Conservation (phyloP, 2,113 vertebrate genomes). For the Spizaetus ornatus region DNA sequence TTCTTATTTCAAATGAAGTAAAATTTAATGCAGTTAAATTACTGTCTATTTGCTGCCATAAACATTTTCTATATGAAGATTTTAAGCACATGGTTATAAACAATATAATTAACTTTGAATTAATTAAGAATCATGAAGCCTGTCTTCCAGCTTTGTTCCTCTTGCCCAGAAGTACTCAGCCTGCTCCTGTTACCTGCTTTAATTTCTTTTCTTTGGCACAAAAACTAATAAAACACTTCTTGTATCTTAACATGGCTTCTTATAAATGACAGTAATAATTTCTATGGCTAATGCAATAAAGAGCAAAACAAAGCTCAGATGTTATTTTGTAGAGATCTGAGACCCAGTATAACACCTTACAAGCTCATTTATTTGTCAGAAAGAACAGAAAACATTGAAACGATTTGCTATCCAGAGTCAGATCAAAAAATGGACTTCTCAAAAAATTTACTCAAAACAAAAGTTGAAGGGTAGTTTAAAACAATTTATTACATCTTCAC, state of each 20-base stretch:
- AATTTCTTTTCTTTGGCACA: not conserved
- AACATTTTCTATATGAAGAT: constrained; percentile 76
- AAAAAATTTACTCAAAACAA: not conserved
- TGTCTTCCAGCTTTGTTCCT: constrained; percentile 56
- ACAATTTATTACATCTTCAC: not conserved
- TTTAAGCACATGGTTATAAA: constrained; percentile 70
- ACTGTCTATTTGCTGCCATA: constrained; percentile 71
- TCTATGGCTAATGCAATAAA: not conserved
- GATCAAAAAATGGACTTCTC: not conserved
- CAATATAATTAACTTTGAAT: constrained; percentile 74
- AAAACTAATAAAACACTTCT: constrained; percentile 11
- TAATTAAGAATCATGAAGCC: constrained; percentile 68
- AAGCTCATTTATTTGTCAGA: not conserved
- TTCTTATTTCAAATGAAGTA: constrained; percentile 70
- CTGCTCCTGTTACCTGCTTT: constrained; percentile 19
- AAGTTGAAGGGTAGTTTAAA: not conserved
- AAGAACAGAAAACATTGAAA: not conserved
- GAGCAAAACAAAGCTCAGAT: not conserved
- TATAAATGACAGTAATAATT: not conserved
- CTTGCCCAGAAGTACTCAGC: constrained; percentile 54
- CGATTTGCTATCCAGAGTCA: not conserved
- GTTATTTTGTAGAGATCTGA: not conserved
- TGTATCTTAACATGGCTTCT: not conserved
- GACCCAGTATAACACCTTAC: not conserved
- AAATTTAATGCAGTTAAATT: constrained; percentile 74